Conservation (phyloP, 2,113 vertebrate species). For the Tetrao urogallus region DNA sequence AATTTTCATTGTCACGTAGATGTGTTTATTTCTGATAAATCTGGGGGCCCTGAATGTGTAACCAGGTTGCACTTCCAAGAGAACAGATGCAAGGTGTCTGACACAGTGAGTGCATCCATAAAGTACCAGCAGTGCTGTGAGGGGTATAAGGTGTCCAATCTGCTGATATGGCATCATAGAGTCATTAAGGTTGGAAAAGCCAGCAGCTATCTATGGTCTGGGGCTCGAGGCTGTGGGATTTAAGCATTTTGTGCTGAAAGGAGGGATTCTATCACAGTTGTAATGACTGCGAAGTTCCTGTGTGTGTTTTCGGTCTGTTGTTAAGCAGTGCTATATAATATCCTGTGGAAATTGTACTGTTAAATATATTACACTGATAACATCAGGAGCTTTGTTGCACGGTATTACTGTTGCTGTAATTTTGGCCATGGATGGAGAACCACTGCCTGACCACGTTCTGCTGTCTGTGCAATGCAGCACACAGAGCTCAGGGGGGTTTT, state of each 20-base stretch:
- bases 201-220: background rate
- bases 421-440: conserved; percentile 7
- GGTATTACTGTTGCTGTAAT: fast-evolving
- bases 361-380: fast-evolving
- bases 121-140: background rate
- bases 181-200: too few species aligned
- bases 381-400: background rate
- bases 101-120: background rate
- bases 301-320: background rate
- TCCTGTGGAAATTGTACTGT: background rate
- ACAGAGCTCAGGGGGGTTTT: too few species aligned
- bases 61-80: fast-evolving
- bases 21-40: background rate
- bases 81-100: background rate
- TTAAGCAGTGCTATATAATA: background rate
- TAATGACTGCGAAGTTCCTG: background rate
- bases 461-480: background rate
- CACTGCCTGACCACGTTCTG: conserved; percentile 14
- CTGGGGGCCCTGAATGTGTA: fast-evolving
- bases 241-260: background rate
- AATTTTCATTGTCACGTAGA: fast-evolving
- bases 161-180: too few species aligned
- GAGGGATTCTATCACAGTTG: background rate
- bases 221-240: background rate
- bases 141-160: background rate